phyloP scores from a whole-genome alignment of 2,113 vertebrate species.

The Ceyx cyanopectus region DNA sequence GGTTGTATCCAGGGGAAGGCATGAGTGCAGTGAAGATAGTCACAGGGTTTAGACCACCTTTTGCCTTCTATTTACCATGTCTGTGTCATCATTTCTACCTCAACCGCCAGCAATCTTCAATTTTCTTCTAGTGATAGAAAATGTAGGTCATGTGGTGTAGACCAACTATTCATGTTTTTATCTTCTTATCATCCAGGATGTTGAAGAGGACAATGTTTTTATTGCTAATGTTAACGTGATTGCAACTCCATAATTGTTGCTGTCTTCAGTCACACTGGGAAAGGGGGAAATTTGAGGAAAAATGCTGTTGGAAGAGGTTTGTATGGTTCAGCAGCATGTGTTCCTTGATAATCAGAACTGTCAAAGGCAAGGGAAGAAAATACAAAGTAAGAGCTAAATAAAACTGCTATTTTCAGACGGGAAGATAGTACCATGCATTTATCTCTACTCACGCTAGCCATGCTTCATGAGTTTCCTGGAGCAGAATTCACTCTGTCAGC shows the following conservation, averaged over 20 bases:
- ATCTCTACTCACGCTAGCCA: not conserved
- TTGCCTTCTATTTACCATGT: not conserved
- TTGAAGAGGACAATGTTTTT: not conserved
- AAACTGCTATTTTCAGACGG: conserved; percentile 25
- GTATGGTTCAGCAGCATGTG: not conserved
- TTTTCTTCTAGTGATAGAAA: not conserved
- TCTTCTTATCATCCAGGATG: not conserved
- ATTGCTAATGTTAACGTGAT: not conserved
- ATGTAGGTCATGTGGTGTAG: not conserved
- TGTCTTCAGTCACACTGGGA: not conserved
- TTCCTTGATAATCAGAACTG: not conserved
- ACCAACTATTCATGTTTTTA: not conserved
- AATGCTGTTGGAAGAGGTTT: not conserved
- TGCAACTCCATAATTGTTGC: not conserved
- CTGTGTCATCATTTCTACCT: not conserved
- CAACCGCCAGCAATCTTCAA: not conserved
- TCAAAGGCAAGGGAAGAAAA: conserved; percentile 22
- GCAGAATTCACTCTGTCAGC: conserved; percentile 51
- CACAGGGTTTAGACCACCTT: not conserved
- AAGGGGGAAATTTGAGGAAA: not conserved
- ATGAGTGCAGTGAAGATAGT: not conserved
- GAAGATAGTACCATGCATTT: conserved; percentile 40
- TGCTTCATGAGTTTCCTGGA: conserved; percentile 32
- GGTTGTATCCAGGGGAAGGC: not conserved
- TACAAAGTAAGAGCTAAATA: conserved; percentile 8